Percentiles rank a stretch among this genome's conserved stretches.
Conservation (phyloP, 2,888 invertebrate species). For the Dendrolimus houi region DNA sequence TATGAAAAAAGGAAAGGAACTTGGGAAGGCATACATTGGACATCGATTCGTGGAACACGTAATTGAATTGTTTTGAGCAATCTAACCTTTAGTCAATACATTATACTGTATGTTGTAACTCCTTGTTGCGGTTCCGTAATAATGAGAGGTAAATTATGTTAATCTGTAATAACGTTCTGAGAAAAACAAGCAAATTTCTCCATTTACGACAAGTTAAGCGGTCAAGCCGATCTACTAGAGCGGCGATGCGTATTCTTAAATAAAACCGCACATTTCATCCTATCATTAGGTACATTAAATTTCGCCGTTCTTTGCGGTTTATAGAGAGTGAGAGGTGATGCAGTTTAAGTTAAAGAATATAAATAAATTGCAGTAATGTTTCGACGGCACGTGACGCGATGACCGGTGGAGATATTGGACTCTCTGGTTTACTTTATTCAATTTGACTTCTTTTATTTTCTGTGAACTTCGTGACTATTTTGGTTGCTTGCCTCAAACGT, state of each 20-base stretch:
- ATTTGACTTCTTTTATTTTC: no score
- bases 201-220: neutral
- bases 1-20: no score
- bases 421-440: no score
- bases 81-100: no score
- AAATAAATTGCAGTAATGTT: constrained; percentile 19
- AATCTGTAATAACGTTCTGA: neutral
- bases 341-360: constrained; percentile 14
- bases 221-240: neutral
- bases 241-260: neutral
- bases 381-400: constrained; percentile 15
- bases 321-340: constrained; percentile 20
- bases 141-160: neutral
- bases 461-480: no score
- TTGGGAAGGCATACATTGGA: no score
- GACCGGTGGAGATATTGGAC: neutral
- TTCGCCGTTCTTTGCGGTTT: constrained; percentile 18
- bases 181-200: neutral
- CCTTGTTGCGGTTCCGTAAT: neutral
- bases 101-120: no score
- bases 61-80: no score
- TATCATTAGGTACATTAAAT: constrained; percentile 19
- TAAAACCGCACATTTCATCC: constrained; percentile 11
- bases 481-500: no score
- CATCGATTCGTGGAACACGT: no score